phyloP scores from a whole-genome alignment of 2,797 vertebrate species.

The Siniperca scherzeri region DNA sequence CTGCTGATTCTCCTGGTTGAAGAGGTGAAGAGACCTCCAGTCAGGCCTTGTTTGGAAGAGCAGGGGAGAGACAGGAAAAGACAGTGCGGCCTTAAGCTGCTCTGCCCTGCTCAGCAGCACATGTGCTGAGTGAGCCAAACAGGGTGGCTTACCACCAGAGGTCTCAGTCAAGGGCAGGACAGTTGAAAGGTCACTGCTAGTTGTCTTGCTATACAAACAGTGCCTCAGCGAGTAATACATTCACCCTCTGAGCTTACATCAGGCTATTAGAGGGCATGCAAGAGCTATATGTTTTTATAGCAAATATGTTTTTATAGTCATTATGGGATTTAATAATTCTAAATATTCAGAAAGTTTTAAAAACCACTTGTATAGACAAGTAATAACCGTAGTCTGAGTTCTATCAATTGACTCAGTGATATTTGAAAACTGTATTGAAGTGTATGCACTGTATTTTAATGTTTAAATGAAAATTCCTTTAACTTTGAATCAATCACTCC shows the following conservation, averaged over 20 bases:
- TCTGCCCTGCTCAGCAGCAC: constrained; percentile 83
- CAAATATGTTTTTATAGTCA: background rate
- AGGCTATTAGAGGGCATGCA: constrained; percentile 35
- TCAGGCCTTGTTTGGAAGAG: constrained; percentile 67
- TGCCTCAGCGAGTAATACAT: constrained; percentile 61
- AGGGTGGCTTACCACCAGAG: constrained; percentile 85
- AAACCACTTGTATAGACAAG: background rate
- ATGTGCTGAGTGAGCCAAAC: constrained; percentile 86
- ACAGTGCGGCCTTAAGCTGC: constrained; percentile 80
- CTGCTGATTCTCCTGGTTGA: constrained; percentile 60
- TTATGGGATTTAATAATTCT: background rate
- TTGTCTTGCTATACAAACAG: constrained; percentile 77
- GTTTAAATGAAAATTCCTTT: constrained; percentile 29
- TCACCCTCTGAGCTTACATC: constrained; percentile 66
- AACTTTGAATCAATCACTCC: constrained; percentile 2
- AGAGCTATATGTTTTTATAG: background rate
- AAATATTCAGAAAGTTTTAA: background rate
- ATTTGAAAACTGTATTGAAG: constrained; percentile 35
- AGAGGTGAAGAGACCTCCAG: constrained; percentile 70
- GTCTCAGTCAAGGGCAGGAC: constrained; percentile 86
- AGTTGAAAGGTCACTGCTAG: constrained; percentile 84
- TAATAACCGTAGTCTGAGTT: background rate
- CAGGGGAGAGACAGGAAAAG: constrained; percentile 73
- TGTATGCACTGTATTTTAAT: constrained; percentile 31
- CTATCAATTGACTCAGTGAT: background rate